phyloP scores from a whole-genome alignment of 2,888 invertebrate genomes.

The Eristalis pertinax region DNA sequence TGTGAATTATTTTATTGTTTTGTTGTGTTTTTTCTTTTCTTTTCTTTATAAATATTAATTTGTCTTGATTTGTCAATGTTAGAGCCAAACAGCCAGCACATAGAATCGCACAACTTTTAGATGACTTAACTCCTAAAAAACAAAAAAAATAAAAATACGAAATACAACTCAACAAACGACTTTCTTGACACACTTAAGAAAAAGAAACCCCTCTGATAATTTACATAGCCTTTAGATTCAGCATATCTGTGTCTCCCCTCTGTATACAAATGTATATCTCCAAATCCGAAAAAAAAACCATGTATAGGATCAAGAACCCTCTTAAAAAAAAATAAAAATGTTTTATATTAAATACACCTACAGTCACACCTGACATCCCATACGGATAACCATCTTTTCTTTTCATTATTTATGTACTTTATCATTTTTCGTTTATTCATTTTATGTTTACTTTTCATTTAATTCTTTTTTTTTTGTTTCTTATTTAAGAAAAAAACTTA shows the following conservation, averaged over 20 bases:
- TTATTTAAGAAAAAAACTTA: not conserved
- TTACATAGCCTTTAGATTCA: not conserved
- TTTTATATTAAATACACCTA: conserved; percentile 15
- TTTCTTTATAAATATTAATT: not conserved
- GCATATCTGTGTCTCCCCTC: not conserved
- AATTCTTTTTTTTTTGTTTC: not conserved
- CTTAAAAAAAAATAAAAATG: not conserved
- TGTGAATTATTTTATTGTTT: not conserved
- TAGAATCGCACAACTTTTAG: conserved; percentile 38
- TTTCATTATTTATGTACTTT: conserved; percentile 11
- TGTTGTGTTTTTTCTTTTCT: not conserved
- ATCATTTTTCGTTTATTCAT: conserved; percentile 3
- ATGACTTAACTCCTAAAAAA: not conserved
- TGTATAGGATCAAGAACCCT: not conserved
- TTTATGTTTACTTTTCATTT: conserved; percentile 15
- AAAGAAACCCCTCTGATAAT: not conserved
- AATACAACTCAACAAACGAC: not conserved
- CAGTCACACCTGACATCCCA: conserved; percentile 51
- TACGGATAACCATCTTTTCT: conserved; percentile 39
- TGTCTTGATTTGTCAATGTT: conserved; percentile 27
- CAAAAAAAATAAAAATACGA: not conserved
- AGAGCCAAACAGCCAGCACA: conserved; percentile 35
- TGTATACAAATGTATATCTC: not conserved
- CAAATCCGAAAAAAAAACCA: not conserved
- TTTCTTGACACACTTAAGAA: not conserved